Base-by-base conservation (phyloP, 1,140 invertebrate species). In the Drosophila sp. region DNA sequence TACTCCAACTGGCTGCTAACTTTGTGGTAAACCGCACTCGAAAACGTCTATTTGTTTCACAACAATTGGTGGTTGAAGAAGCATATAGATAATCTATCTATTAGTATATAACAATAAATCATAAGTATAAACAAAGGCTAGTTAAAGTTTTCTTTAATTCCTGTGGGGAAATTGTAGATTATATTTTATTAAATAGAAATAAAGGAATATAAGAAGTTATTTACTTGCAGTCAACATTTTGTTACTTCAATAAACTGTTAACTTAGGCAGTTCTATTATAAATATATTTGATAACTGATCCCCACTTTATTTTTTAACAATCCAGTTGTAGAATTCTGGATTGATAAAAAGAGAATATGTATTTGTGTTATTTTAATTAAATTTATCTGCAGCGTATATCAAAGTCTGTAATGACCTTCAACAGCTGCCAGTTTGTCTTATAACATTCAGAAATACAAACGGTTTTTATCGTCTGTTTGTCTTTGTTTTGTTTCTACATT, bases 401-500 rank as follows among this genome's bases (percentile, higher is more conserved):
- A 11, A 2, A 4, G 40, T 18, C 21, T 32, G 16, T 29, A 13
- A 40, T 25, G 25, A 16, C 16, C 2, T 2, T 1, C 18, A n/a
- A 40, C 36, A 40, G 53, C 13, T 40, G 21, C 1, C 16, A 13
- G 5, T 56, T 51, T 40, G 36, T 38, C 36, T 40, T 41, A 25
- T 16, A 29, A 11, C 11, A 34, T 34, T 27, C 54, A 57, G 43
- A 43, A 41, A 57, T n/a, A n/a, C n/a, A 43, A 43, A 40, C 40
- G 40, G 34, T 36, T 46, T 58, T 58, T 45, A 58, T 58, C 56
- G 27, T 43, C 29, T 59, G 41, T 48, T 59, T 59, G 29, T 43
- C 43, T 59, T 46, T 21, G 7, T 32, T 25, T 13, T 46, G 18
- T 34, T 48, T 48, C 9, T 25, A 6, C 21, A n/a, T 8, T 36